Evolutionary conservation across 2,113 vertebrate genomes (phyloP).

Genomic region (Neofelis nebulosa): DNA sequence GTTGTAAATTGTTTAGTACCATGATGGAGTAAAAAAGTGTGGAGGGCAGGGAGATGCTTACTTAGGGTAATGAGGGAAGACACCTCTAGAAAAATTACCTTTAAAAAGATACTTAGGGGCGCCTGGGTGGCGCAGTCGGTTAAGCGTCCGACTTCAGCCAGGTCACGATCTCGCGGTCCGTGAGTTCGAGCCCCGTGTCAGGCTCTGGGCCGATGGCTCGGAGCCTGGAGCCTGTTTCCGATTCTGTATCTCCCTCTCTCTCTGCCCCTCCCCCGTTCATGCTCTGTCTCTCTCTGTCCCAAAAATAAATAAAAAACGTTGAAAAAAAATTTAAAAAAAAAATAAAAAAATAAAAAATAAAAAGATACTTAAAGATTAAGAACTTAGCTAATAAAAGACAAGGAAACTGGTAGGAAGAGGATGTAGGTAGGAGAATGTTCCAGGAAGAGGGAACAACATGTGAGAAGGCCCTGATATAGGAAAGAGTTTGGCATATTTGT

Average conservation of each 20-base stretch:
- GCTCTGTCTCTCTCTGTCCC: too few relatives aligned
- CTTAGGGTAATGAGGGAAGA: background rate
- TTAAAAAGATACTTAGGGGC: background rate
- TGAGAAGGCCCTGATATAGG: background rate
- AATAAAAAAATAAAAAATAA: background rate
- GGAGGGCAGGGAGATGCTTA: accelerated
- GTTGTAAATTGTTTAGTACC: background rate
- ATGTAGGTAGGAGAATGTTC: background rate
- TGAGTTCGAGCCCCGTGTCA: too few relatives aligned
- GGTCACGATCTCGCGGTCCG: too few relatives aligned
- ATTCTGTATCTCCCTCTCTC: too few relatives aligned
- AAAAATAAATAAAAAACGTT: too few relatives aligned
- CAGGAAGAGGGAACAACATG: background rate
- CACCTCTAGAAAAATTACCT: background rate
- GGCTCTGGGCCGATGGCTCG: too few relatives aligned
- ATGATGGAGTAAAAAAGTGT: background rate
- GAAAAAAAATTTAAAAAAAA: too few relatives aligned
- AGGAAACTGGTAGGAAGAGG: background rate
- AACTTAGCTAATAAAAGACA: background rate
- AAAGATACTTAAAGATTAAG: background rate
- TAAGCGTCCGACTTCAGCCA: too few relatives aligned
- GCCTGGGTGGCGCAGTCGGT: too few relatives aligned
- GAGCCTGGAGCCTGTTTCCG: too few relatives aligned
- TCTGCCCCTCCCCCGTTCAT: too few relatives aligned
- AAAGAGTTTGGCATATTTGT: background rate